Percentiles rank a stretch among this genome's conserved stretches.
These are phyloP conservation scores for Columba livia DNA, from an alignment of 2,113 vertebrate species.

Conservation along the genomic window DNA sequence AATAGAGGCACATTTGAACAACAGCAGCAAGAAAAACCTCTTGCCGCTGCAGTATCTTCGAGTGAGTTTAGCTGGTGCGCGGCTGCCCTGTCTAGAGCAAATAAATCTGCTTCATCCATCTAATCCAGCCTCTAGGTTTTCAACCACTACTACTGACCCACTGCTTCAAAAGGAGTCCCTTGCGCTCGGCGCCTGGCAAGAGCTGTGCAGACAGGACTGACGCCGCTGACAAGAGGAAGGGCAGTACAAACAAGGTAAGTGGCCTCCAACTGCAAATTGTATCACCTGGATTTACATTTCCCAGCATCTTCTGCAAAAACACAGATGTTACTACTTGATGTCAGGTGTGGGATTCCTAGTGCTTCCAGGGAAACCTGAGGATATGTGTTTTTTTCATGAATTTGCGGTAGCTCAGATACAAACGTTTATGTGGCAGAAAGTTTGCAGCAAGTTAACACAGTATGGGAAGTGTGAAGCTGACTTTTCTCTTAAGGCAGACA, in stretches of 20 bases:
- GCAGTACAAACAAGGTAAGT: neutral
- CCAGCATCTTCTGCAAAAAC: neutral
- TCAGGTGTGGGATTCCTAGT: neutral
- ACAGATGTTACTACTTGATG: too few relatives aligned
- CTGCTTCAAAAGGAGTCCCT: neutral
- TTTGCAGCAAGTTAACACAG: neutral
- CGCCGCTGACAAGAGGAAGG: accelerated
- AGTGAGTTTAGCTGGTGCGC: neutral
- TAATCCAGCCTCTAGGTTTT: neutral
- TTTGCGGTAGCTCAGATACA: accelerated
- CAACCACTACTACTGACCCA: accelerated
- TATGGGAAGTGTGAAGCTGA: neutral
- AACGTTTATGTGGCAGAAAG: neutral
- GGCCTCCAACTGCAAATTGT: neutral
- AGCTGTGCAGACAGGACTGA: neutral
- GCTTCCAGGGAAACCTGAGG: neutral
- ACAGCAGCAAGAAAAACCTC: neutral
- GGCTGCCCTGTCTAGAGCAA: neutral
- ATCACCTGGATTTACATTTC: neutral
- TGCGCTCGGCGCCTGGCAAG: accelerated
- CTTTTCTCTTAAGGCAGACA: neutral
- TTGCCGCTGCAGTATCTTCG: neutral
- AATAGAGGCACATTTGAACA: neutral
- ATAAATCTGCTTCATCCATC: neutral
- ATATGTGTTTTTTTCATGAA: too few relatives aligned